phyloP scores from a whole-genome alignment of 2,888 invertebrate species.

The Ptychoptera albimana region DNA sequence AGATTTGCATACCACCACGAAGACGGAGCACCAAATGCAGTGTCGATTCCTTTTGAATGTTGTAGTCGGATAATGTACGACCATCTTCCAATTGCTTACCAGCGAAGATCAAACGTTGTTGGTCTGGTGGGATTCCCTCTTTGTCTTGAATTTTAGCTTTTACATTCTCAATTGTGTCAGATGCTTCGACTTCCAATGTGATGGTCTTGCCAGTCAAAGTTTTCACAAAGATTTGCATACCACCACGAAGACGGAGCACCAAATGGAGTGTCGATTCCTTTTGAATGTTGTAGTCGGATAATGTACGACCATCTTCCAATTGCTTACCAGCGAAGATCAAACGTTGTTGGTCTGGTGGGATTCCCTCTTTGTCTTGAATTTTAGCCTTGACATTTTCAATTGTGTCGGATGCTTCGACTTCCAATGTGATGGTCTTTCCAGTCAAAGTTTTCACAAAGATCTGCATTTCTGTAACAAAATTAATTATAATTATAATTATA shows the following conservation, averaged over 20 bases:
- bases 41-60: conserved; percentile 90
- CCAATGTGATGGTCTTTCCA: conserved; percentile 84
- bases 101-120: conserved; percentile 81
- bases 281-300: conserved; percentile 87
- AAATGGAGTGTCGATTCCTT: conserved; percentile 90
- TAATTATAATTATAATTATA: too few relatives aligned
- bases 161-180: conserved; percentile 89
- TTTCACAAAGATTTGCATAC: conserved; percentile 94
- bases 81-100: conserved; percentile 93
- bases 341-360: conserved; percentile 78
- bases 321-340: conserved; percentile 89
- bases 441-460: conserved; percentile 93
- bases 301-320: conserved; percentile 82
- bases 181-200: conserved; percentile 81
- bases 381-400: conserved; percentile 92
- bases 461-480: conserved; percentile 58
- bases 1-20: conserved; percentile 96
- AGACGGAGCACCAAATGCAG: conserved; percentile 87
- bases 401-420: conserved; percentile 83
- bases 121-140: conserved; percentile 82
- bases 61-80: conserved; percentile 80
- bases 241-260: conserved; percentile 86
- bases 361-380: conserved; percentile 83
- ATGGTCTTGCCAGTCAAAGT: conserved; percentile 88
- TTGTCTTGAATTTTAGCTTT: conserved; percentile 87